Conservation (phyloP, 1,140 invertebrate species). For the Oedothorax gibbosus region DNA sequence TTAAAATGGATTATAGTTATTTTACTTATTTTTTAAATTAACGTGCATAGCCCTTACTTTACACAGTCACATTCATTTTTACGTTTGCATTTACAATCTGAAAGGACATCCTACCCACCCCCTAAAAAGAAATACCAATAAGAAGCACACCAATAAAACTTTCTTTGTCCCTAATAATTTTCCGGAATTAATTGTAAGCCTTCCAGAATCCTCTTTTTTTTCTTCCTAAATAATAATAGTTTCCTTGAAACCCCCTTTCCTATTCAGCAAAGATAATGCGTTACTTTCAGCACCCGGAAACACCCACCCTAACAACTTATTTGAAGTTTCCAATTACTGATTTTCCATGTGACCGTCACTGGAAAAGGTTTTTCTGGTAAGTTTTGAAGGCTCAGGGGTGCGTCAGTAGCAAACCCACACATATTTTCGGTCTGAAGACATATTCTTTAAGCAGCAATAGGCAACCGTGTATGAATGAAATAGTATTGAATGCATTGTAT, state of each 20-base stretch:
- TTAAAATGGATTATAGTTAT: too few species aligned
- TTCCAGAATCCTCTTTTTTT: not conserved
- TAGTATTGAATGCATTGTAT: too few species aligned
- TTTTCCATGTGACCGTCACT: conserved; percentile 1
- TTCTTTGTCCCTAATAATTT: not conserved
- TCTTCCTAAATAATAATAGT: not conserved
- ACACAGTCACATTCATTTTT: too few species aligned
- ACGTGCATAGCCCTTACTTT: too few species aligned
- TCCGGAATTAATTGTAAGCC: conserved; percentile 7
- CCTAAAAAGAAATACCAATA: too few species aligned
- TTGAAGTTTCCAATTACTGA: conserved; percentile 38
- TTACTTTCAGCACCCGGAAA: not conserved
- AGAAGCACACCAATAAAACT: not conserved
- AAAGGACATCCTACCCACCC: too few species aligned
- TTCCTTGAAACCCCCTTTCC: not conserved
- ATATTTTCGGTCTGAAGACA: too few species aligned
- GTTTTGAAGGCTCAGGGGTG: not conserved
- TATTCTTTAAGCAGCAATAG: too few species aligned
- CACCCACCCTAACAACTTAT: conserved; percentile 16
- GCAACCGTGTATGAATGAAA: too few species aligned
- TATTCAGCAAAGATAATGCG: not conserved
- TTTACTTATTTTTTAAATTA: too few species aligned
- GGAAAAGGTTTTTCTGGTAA: conserved; percentile 16
- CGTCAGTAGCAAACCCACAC: too few species aligned
- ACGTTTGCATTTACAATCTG: too few species aligned